Evolutionary conservation across 2,888 invertebrate species (phyloP), one percentile per base, ranked within the genome.

Genomic region (Horisme vitalbata): DNA sequence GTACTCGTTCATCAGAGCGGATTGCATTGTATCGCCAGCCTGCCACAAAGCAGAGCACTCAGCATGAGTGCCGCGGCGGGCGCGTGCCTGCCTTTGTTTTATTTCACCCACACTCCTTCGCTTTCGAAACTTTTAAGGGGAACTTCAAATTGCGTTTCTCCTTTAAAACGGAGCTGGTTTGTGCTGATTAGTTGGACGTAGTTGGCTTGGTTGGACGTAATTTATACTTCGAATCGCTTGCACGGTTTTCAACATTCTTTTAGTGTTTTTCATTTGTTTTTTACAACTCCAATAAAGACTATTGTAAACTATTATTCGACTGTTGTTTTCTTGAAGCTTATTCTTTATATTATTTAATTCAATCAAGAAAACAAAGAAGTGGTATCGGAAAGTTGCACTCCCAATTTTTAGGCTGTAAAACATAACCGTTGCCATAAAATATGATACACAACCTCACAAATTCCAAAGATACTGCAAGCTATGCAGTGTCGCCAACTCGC

Each of bases 31-130:
- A 79, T 79, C 79, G 77, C 73, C 68, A 68, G 75, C 65, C 75
- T 71, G 76, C 79, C 80, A 83, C 85, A 87, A 88, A 85, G 85
- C 87, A 78, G 81, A 83, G 83, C 86, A 87, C 88, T 88, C 86
- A 83, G 80, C 75, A 78, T 71, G 85, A 88, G 88, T 87, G 84
- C 76, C 78, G 76, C 71, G 73, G 71, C 79, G 82, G 75, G 77
- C 83, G 83, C 78, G 81, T 78, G 79, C 78, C 73, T 70, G 75
- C 82, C 79, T 85, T 88, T 88, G 88, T 88, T 88, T 83, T 85
- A 85, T 85, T 82, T 83, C 83, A 81, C 86, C 75, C 84, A 81
- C 78, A 82, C 84, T 81, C 74, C 83, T 82, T 69, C 75, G 71
- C 81, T 80, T 84, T 80, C 71, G 71, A 83, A 86, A 85, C 83